Evolutionary conservation across 2,888 invertebrate species (phyloP).

Genomic region (Andrena bicolor): DNA sequence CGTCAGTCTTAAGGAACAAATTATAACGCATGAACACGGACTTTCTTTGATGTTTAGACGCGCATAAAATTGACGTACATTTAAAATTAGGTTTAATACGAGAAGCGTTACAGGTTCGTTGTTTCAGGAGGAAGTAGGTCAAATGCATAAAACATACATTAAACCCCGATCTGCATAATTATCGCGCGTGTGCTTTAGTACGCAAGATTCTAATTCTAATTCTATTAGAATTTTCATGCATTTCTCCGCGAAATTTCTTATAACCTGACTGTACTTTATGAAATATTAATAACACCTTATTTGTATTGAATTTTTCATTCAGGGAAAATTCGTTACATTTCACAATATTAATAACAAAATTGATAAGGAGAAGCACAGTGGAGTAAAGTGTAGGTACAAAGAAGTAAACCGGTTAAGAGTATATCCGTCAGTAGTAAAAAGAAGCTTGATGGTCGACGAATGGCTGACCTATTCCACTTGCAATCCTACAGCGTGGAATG

Average conservation of each 20-base stretch:
- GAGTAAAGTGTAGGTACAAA: too few species aligned
- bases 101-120: conserved; percentile 19
- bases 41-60: background rate
- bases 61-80: background rate
- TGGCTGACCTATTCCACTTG: conserved; percentile 38
- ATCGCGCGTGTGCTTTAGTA: background rate
- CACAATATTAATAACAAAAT: too few species aligned
- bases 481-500: background rate
- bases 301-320: too few species aligned
- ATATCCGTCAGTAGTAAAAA: background rate
- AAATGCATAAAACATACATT: conserved; percentile 17
- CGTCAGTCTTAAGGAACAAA: background rate
- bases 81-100: conserved; percentile 16
- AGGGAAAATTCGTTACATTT: too few species aligned
- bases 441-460: conserved; percentile 10
- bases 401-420: too few species aligned
- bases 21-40: background rate
- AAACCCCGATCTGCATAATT: conserved; percentile 48
- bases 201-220: background rate
- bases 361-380: too few species aligned
- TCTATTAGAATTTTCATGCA: background rate
- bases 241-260: background rate
- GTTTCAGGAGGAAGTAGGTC: conserved; percentile 21
- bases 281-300: too few species aligned
- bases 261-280: background rate